These are phyloP conservation scores for Microhierax caerulescens DNA, from an alignment of 2,797 vertebrate genomes.

Conservation along the genomic window DNA sequence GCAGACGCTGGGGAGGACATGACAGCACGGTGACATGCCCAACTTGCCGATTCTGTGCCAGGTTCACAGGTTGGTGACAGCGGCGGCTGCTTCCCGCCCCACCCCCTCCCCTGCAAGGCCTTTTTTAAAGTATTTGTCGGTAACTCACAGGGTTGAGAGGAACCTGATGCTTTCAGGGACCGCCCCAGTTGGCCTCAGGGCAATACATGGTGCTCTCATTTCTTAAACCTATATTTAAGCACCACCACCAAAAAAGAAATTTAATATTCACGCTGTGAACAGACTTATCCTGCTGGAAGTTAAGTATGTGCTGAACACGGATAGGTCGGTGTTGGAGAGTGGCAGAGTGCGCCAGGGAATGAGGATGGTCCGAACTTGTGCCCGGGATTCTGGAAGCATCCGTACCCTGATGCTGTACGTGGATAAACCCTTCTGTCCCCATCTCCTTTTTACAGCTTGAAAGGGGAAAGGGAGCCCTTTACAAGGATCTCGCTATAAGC, in stretches of 20 bases:
- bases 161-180: background rate
- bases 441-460: background rate
- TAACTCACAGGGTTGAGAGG: background rate
- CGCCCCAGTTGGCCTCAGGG: background rate
- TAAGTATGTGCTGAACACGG: background rate
- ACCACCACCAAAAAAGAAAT: background rate
- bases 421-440: background rate
- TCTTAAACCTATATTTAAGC: background rate
- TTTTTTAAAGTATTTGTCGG: background rate
- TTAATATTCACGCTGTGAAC: background rate
- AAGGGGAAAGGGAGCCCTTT: background rate
- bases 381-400: background rate
- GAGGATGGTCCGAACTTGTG: background rate
- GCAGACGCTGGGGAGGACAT: rapidly evolving
- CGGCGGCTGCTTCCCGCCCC: background rate
- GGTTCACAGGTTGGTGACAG: background rate
- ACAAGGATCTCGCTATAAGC: background rate
- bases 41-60: background rate
- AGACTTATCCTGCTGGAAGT: background rate
- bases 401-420: rapidly evolving
- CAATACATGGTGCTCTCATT: background rate
- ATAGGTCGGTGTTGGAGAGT: background rate
- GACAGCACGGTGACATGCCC: background rate
- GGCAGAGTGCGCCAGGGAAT: background rate
- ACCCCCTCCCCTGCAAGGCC: background rate